A percentile compares a stretch with the other conserved stretches of the same genome.
Conservation (phyloP, 2,113 vertebrate species). For the Phycodurus eques region DNA sequence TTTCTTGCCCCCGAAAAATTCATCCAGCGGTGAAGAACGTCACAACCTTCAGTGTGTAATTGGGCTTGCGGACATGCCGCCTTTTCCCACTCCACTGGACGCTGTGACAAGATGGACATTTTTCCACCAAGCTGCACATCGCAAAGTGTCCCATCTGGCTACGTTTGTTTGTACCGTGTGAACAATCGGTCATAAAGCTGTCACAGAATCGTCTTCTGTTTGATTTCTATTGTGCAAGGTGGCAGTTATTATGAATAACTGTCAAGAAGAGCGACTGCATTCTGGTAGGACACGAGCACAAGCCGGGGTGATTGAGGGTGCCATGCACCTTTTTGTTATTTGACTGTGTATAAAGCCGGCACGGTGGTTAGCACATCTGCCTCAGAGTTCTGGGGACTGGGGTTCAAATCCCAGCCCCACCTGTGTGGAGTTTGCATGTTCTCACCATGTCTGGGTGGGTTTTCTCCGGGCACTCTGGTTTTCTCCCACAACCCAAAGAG, state of each 20-base stretch:
- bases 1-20: background rate
- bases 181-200: background rate
- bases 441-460: too few species aligned
- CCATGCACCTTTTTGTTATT: background rate
- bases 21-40: constrained; percentile 15
- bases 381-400: too few species aligned
- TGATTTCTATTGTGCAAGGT: background rate
- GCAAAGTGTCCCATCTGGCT: constrained; percentile 22
- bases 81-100: constrained; percentile 28
- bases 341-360: background rate
- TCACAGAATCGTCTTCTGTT: background rate
- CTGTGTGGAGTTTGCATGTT: too few species aligned
- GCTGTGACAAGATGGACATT: constrained; percentile 24
- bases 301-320: background rate
- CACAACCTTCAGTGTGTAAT: constrained; percentile 28
- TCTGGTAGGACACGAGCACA: background rate
- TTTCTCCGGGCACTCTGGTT: too few species aligned
- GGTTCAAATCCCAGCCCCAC: too few species aligned
- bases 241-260: background rate
- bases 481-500: too few species aligned
- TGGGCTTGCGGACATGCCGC: constrained; percentile 16
- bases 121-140: constrained; percentile 35
- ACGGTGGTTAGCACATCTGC: too few species aligned
- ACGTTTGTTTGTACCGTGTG: constrained; percentile 3
- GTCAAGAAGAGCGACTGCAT: background rate